Base-by-base conservation (phyloP, 2,113 vertebrate genomes). In the Chascanopsetta lugubris region DNA sequence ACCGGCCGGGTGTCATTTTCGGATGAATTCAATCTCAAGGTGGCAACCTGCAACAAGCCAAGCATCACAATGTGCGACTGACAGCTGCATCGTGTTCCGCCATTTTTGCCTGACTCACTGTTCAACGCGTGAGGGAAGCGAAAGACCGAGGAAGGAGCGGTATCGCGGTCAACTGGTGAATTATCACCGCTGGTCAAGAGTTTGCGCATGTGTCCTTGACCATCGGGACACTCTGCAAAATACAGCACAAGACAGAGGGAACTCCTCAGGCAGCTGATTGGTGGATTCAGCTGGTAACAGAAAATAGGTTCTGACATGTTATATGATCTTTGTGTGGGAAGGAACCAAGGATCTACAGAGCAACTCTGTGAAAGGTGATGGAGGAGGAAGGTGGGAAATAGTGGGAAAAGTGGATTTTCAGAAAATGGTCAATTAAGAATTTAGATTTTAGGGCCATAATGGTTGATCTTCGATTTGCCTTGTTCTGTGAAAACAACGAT, bases 51-150 rank as follows among this genome's bases (percentile, higher is more conserved):
- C 54, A 57, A 61, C 5, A 12, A 26, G 22, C 24, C 61, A 47
- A 32, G 15, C 9, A 17, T 40, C 11, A 43, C 24, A 18, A 15
- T 3, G 17, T 51, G 8, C 10, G 27, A 50, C 57, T 64, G 13
- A 30, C 6, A 24, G 59, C 6, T 13, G 22, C n/a, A n/a, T n/a
- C n/a, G 30, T 49, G 47, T 72, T 67, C 62, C 29, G 9, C 38
- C 48, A 42, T 36, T 40, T 55, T 29, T 26, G 22, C 10, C 20
- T 46, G 43, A 34, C 27, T 6, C 9, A 30, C 42, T 29, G 24
- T 17, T 48, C 18, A 17, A 22, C 36, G 15, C 11, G 3, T 20
- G 32, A 11, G 0, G 48, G 40, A 3, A n/a, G n/a, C 46, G 25
- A 17, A 3, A 30, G n/a, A 43, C 0, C 42, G 42, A 49, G n/a